Conservation (phyloP, 2,888 invertebrate species). For the Stenodera caucasica region DNA sequence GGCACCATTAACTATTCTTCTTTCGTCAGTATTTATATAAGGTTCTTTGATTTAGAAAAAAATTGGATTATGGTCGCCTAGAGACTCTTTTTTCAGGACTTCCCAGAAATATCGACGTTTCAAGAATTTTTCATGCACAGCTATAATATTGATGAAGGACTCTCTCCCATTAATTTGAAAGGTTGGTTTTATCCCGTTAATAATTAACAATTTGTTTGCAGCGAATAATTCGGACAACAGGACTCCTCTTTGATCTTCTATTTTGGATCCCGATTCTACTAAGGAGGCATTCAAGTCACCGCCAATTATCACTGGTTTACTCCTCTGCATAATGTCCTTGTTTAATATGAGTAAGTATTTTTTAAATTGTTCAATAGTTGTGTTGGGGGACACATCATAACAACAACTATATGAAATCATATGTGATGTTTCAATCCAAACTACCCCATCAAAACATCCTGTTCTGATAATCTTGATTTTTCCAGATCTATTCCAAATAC, state of each 20-base stretch:
- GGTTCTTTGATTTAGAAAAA: neutral
- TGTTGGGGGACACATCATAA: neutral
- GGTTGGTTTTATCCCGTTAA: constrained; percentile 21
- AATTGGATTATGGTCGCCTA: constrained; percentile 22
- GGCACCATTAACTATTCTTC: no score
- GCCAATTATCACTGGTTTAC: constrained; percentile 1
- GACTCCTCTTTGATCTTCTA: constrained; percentile 17
- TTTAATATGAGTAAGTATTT: neutral
- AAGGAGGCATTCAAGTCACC: constrained; percentile 28
- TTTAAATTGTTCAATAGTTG: neutral
- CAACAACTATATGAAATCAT: neutral
- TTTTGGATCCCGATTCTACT: constrained; percentile 16
- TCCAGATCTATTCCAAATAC: neutral
- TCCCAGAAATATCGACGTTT: constrained; percentile 13
- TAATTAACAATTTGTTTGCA: constrained; percentile 7
- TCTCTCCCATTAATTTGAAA: constrained; percentile 11
- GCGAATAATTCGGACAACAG: constrained; percentile 21
- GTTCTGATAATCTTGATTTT: neutral
- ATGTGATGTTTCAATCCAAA: neutral
- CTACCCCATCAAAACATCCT: neutral
- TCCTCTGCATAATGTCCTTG: neutral
- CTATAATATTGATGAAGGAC: constrained; percentile 19
- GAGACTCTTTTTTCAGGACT: constrained; percentile 15
- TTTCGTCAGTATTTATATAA: neutral
- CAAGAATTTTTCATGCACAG: neutral